phyloP scores from a whole-genome alignment of 1,140 invertebrate genomes.

The Wiebesia pumilae region DNA sequence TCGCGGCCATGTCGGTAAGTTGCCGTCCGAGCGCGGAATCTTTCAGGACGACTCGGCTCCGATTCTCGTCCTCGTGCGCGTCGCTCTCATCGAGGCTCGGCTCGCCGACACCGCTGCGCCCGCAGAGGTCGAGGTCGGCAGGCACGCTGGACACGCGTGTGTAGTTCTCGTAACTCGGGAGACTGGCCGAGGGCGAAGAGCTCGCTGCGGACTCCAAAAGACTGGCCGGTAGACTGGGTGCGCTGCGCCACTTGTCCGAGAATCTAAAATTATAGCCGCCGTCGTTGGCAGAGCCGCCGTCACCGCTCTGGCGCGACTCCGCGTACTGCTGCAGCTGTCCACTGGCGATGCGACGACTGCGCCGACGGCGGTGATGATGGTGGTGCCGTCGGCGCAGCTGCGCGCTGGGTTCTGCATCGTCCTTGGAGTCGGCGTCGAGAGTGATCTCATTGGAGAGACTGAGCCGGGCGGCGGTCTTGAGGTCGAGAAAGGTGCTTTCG shows the following conservation, averaged over 20 bases:
- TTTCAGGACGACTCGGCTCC: background rate
- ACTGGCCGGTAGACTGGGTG: conserved; percentile 71
- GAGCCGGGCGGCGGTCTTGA: conserved; percentile 56
- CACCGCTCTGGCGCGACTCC: conserved; percentile 47
- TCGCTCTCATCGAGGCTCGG: background rate
- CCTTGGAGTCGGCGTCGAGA: background rate
- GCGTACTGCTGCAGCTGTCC: conserved; percentile 46
- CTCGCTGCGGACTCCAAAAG: conserved; percentile 62
- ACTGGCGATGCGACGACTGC: conserved; percentile 47
- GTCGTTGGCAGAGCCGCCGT: conserved; percentile 41
- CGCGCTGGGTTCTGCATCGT: conserved; percentile 57
- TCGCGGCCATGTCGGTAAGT: background rate
- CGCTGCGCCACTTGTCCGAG: conserved; percentile 73
- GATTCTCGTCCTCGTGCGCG: background rate
- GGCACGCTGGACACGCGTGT: conserved; percentile 75
- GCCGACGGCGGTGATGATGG: conserved; percentile 38
- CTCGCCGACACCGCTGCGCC: background rate
- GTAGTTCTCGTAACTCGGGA: conserved; percentile 58
- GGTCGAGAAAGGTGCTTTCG: conserved; percentile 65
- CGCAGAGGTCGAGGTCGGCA: conserved; percentile 75
- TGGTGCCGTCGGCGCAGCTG: conserved; percentile 56
- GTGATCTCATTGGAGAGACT: background rate
- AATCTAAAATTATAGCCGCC: conserved; percentile 74
- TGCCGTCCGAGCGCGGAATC: background rate
- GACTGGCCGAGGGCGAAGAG: conserved; percentile 53